Percentiles rank a stretch among this genome's conserved stretches.
These are phyloP conservation scores for Mactromeris polynyma DNA, from an alignment of 2,888 invertebrate genomes.

Conservation along the genomic window DNA sequence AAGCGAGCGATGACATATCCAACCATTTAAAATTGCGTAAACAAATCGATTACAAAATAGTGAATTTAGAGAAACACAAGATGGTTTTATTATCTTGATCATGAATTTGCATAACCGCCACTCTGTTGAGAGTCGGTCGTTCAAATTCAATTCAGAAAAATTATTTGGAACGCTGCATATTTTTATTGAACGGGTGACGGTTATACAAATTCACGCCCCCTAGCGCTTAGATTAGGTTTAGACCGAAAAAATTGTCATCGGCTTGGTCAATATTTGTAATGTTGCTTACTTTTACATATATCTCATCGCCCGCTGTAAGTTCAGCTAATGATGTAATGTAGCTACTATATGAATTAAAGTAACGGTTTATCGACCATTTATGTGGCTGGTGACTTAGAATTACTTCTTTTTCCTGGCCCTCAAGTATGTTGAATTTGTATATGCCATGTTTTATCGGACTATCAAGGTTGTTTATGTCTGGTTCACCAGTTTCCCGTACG, in stretches of 20 bases:
- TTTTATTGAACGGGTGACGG: background rate
- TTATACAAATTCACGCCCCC: conserved; percentile 7
- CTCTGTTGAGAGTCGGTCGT: no score
- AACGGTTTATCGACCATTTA: conserved; percentile 8
- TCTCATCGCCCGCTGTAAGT: conserved; percentile 38
- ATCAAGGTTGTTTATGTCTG: background rate
- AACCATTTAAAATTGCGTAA: no score
- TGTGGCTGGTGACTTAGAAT: conserved; percentile 23
- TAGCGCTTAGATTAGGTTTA: conserved; percentile 19
- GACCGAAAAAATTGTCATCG: conserved; percentile 28
- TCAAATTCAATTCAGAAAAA: no score
- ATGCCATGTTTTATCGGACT: conserved; percentile 27
- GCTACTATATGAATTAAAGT: conserved; percentile 28
- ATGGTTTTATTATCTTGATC: background rate
- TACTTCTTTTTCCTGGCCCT: background rate
- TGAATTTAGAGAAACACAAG: background rate
- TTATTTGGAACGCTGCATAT: no score
- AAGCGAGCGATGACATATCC: no score
- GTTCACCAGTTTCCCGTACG: background rate
- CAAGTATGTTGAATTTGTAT: conserved; percentile 28
- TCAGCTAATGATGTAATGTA: conserved; percentile 22
- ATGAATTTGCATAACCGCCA: background rate
- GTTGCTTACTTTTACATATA: conserved; percentile 35
- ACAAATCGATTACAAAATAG: no score
- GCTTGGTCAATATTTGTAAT: conserved; percentile 11